Base-by-base conservation (phyloP, 2,797 vertebrate genomes). In the Novumbra hubbsi region DNA sequence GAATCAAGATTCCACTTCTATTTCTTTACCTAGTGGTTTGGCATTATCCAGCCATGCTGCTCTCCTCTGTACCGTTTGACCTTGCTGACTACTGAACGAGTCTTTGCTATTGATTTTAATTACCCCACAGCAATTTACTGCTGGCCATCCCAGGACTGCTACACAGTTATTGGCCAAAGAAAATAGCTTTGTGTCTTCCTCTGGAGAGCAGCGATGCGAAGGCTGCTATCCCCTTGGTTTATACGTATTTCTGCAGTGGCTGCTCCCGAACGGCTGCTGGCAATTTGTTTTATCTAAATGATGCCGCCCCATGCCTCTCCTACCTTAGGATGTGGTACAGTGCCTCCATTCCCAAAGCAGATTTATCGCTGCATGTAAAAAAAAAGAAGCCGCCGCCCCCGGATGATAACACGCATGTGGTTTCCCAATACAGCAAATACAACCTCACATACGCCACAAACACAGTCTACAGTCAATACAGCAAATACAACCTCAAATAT, bases 61-160 rank as follows among this genome's bases (percentile, higher is more conserved):
- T 79, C 80, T 70, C 55, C 77, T 72, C 82, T 80, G 81, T 73
- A 77, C 70, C 89, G 84, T 90, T 89, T 95, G 95, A 97, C 95
- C 96, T 98, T 96, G 96, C 92, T 94, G 90, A 91, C 92, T 92
- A 94, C 94, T 91, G 90, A 80, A 91, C 88, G 92, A 95, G 91
- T 96, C 92, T 94, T 92, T 89, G 92, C 92, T 96, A 97, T 96
- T 97, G 96, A 98, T 97, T 98, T 98, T 97, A 98, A 98, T 98
- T 60, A 60, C 55, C 21, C 55, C 4, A 60, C 55, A 60, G 55
- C 9, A 60, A 60, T 60, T 24, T 96, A 95, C 91, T 90, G 89
- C 90, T 87, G 91, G 93, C 93, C 92, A 92, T 94, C 91, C 92
- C 89, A 91, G 92, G 93, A 90, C 94, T 94, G 93, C 83, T 78